These are phyloP conservation scores for Semotilus atromaculatus DNA, from an alignment of 2,797 vertebrate genomes.

Conservation along the genomic window DNA sequence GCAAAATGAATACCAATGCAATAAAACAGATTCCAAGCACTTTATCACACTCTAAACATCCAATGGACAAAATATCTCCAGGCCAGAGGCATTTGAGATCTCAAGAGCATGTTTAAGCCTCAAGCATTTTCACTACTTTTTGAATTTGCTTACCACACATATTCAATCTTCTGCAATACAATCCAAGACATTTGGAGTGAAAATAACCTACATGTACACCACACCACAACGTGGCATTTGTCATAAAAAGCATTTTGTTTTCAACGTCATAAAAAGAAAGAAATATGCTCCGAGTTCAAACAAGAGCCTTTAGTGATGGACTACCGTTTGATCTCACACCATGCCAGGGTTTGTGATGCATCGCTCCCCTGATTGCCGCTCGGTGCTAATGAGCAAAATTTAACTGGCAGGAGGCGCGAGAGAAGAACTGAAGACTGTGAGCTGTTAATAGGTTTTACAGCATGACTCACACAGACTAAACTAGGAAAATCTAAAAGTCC, in stretches of 20 bases:
- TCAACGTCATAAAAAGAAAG: background rate
- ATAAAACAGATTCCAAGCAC: slow-evolving; percentile 36
- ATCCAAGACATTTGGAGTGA: background rate
- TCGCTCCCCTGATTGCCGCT: slow-evolving; percentile 2
- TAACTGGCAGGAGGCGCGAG: slow-evolving; percentile 51
- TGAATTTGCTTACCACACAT: background rate
- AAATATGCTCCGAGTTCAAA: slow-evolving; percentile 10
- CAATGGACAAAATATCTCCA: slow-evolving; percentile 27
- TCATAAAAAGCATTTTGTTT: background rate
- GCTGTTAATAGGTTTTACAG: slow-evolving; percentile 50
- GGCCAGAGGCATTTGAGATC: slow-evolving; percentile 30
- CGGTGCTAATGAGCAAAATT: slow-evolving; percentile 55
- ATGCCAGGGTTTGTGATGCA: slow-evolving; percentile 11
- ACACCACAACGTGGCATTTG: background rate
- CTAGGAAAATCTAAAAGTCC: slow-evolving; percentile 21
- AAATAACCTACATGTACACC: background rate
- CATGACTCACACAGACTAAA: slow-evolving; percentile 50
- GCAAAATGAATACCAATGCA: slow-evolving; percentile 33
- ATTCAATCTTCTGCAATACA: background rate
- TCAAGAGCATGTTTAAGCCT: slow-evolving; percentile 32
- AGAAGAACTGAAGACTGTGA: slow-evolving; percentile 44
- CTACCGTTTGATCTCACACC: slow-evolving; percentile 21
- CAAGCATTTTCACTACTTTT: slow-evolving; percentile 31
- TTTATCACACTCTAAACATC: slow-evolving; percentile 53
- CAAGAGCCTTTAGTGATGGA: background rate